These are phyloP conservation scores for Gyps fulvus DNA, from an alignment of 2,113 vertebrate genomes.

Conservation along the genomic window DNA sequence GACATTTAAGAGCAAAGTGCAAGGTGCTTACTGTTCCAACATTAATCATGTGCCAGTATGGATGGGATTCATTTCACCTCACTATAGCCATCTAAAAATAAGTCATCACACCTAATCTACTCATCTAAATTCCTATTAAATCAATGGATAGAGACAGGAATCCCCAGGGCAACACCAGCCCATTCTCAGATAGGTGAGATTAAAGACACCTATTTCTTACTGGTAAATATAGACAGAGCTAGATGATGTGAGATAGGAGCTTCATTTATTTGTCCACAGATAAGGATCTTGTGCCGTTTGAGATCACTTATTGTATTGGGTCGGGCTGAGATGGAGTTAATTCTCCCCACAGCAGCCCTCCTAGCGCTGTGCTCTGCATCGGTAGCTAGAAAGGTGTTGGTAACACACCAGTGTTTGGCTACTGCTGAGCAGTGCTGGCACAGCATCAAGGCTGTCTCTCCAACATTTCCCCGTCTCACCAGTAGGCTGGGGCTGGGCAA, in stretches of 20 bases:
- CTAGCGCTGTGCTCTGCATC: too few species aligned
- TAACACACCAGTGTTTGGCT: too few species aligned
- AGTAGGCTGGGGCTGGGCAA: too few species aligned
- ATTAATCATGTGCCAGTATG: not conserved
- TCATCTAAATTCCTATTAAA: conserved; percentile 13
- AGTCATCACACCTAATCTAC: not conserved
- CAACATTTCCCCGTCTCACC: too few species aligned
- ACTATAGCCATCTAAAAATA: not conserved
- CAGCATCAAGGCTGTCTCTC: too few species aligned
- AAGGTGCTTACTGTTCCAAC: conserved; percentile 26
- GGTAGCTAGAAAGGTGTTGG: too few species aligned
- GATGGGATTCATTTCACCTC: conserved; percentile 5
- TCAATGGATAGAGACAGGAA: not conserved
- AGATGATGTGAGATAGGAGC: not conserved
- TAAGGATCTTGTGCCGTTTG: not conserved
- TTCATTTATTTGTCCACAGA: not conserved
- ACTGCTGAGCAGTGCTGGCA: too few species aligned
- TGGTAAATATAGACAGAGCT: not conserved
- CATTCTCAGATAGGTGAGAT: not conserved
- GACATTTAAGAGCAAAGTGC: conserved; percentile 33
- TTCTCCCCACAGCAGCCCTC: too few species aligned
- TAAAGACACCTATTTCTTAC: not conserved
- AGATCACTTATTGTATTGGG: not conserved
- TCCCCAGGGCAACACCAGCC: not conserved
- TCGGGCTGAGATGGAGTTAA: too few species aligned